These are phyloP conservation scores for Gerris lacustris DNA, from an alignment of 2,888 invertebrate genomes.

Conservation along the genomic window DNA sequence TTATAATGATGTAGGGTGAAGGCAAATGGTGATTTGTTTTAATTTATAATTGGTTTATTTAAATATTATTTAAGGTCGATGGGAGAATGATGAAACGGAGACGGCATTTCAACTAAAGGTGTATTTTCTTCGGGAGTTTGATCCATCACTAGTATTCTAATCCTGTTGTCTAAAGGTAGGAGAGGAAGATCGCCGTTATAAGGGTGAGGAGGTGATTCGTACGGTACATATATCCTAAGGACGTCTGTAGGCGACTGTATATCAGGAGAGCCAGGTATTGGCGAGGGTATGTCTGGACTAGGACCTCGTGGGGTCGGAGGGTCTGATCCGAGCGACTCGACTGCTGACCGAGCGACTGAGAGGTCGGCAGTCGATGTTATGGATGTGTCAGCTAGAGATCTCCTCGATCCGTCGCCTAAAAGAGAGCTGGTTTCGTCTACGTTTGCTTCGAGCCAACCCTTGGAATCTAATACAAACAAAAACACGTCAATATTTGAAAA, in stretches of 20 bases:
- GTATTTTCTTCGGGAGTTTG: conserved; percentile 31
- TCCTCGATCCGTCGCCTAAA: conserved; percentile 54
- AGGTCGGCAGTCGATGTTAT: conserved; percentile 73
- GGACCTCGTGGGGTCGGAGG: conserved; percentile 51
- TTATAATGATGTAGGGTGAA: too few species aligned
- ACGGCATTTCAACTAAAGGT: conserved; percentile 32
- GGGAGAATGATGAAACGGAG: conserved; percentile 29
- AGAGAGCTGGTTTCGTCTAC: conserved; percentile 58
- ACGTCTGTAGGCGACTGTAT: conserved; percentile 48
- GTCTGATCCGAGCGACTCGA: conserved; percentile 53
- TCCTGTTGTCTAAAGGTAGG: conserved; percentile 51
- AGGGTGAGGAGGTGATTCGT: conserved; percentile 38
- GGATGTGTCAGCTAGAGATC: conserved; percentile 69
- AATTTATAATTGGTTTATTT: too few species aligned
- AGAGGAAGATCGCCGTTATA: conserved; percentile 37
- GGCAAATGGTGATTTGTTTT: too few species aligned
- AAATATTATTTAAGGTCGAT: conserved; percentile 31
- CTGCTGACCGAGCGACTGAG: conserved; percentile 60
- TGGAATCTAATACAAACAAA: conserved; percentile 42
- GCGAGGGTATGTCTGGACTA: conserved; percentile 34
- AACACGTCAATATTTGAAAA: background rate
- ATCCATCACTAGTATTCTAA: conserved; percentile 52
- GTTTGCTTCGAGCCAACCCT: conserved; percentile 51
- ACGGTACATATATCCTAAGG: conserved; percentile 66
- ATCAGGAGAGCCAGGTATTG: conserved; percentile 37